Percentiles rank a stretch among this genome's conserved stretches.
Evolutionary conservation across 2,888 invertebrate genomes (phyloP).

Genomic region (Xestia xanthographa): DNA sequence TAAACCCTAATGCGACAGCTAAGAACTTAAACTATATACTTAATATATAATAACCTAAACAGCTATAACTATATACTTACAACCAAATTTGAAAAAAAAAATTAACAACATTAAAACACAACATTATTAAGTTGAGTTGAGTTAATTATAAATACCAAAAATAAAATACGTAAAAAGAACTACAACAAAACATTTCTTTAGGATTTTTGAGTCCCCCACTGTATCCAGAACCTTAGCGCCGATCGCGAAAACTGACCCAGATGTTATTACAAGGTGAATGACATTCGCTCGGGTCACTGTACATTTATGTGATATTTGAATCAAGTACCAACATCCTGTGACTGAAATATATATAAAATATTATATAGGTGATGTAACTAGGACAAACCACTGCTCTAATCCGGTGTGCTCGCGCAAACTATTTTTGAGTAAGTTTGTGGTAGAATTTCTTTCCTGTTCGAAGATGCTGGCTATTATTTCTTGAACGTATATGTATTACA

Average conservation of each 20-base stretch:
- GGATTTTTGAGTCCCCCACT: conserved; percentile 1
- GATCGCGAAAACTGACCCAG: conserved; percentile 66
- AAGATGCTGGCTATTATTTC: not conserved
- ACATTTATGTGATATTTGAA: conserved; percentile 36
- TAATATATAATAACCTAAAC: too few relatives aligned
- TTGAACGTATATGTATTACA: too few relatives aligned
- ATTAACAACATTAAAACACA: too few relatives aligned
- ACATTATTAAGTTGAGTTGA: too few relatives aligned
- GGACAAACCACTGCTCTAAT: conserved; percentile 20
- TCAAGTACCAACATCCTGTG: conserved; percentile 65
- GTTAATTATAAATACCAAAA: too few relatives aligned
- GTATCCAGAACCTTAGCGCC: conserved; percentile 23
- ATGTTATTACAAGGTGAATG: conserved; percentile 63
- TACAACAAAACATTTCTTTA: too few relatives aligned
- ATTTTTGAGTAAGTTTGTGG: conserved; percentile 6
- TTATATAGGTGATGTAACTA: conserved; percentile 57
- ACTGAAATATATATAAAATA: conserved; percentile 42
- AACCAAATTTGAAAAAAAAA: too few relatives aligned
- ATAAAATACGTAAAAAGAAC: too few relatives aligned
- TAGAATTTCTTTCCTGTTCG: not conserved
- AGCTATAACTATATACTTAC: too few relatives aligned
- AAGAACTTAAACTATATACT: too few relatives aligned
- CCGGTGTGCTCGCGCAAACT: conserved; percentile 18
- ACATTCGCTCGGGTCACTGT: conserved; percentile 53
- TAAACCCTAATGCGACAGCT: too few relatives aligned